Conservation (phyloP, 2,113 vertebrate species). For the Phocoena sinus region DNA sequence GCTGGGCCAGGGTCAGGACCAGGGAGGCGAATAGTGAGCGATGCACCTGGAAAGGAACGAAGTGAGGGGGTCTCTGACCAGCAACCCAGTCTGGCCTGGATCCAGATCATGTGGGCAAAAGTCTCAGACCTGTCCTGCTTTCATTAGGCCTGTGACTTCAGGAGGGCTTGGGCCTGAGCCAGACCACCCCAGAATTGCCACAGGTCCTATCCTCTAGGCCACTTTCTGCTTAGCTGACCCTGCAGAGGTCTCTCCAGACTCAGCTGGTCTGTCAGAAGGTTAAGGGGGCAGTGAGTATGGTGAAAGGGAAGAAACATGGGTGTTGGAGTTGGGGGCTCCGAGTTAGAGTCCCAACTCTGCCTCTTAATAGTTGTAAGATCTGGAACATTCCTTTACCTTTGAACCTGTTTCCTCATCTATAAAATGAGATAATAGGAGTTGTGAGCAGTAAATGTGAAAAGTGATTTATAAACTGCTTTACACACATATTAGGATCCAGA, state of each 20-base stretch:
- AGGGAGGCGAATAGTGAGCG: too few relatives aligned
- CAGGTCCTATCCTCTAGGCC: background rate
- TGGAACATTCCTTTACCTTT: conserved; percentile 28
- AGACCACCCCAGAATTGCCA: background rate
- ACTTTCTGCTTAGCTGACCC: background rate
- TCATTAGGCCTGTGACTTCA: background rate
- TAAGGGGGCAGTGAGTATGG: background rate
- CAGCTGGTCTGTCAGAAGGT: background rate
- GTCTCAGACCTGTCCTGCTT: background rate
- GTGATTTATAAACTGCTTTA: conserved; percentile 47
- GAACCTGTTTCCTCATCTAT: background rate
- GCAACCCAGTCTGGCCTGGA: background rate
- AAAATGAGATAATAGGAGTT: conserved; percentile 5
- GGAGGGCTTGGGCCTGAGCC: background rate
- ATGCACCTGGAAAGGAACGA: background rate
- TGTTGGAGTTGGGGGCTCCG: background rate
- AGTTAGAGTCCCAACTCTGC: background rate
- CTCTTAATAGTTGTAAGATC: background rate
- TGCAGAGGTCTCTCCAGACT: background rate
- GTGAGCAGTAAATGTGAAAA: conserved; percentile 19
- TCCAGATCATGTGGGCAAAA: background rate
- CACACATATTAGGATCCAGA: background rate
- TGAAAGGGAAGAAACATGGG: background rate
- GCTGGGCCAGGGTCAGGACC: background rate
- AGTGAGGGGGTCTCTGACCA: background rate